Conservation (phyloP, 1,140 invertebrate species). For the Drosophila ficusphila region DNA sequence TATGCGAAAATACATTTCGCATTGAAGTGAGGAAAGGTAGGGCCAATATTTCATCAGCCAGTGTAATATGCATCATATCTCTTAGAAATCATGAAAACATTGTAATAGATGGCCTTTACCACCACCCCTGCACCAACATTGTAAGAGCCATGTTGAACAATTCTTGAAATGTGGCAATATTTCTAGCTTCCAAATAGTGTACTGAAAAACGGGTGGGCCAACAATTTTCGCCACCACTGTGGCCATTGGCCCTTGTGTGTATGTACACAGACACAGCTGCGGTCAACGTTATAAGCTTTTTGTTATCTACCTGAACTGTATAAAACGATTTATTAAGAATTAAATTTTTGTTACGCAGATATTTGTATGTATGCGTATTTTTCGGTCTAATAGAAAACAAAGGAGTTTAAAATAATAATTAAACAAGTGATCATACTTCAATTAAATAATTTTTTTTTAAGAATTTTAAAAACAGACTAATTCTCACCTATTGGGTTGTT, state of each 20-base stretch:
- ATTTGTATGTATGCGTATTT: no score
- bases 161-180: slow-evolving; percentile 42
- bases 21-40: not conserved
- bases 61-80: slow-evolving; percentile 19
- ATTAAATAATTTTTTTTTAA: no score
- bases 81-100: not conserved
- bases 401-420: no score
- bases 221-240: slow-evolving; percentile 23
- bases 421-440: no score
- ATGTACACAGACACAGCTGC: slow-evolving; percentile 6
- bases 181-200: slow-evolving; percentile 22
- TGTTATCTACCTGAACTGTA: no score
- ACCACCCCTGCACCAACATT: slow-evolving; percentile 11
- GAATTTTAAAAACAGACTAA: no score
- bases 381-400: no score
- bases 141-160: slow-evolving; percentile 35
- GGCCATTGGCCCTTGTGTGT: slow-evolving; percentile 36
- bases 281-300: not conserved
- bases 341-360: no score
- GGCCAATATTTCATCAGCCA: slow-evolving; percentile 58
- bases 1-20: slow-evolving; percentile 16
- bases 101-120: slow-evolving; percentile 23
- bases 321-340: no score
- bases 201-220: slow-evolving; percentile 21
- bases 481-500: no score